Conservation (phyloP, 2,888 invertebrate species). For the Drosophila flavopinicola region DNA sequence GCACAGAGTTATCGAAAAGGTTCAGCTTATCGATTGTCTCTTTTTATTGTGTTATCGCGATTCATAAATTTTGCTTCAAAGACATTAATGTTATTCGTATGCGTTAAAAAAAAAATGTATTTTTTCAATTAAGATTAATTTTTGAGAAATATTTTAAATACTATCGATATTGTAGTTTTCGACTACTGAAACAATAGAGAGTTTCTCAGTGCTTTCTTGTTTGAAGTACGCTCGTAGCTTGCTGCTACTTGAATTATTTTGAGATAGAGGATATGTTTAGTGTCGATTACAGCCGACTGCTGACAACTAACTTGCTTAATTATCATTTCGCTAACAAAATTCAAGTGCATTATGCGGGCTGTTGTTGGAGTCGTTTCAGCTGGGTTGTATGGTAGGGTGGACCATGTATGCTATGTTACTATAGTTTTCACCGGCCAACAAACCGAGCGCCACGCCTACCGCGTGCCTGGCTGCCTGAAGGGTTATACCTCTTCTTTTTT, state of each 20-base stretch:
- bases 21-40: background rate
- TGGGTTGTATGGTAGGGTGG: background rate
- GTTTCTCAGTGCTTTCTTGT: no score
- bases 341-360: constrained; percentile 42
- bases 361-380: constrained; percentile 9
- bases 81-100: no score
- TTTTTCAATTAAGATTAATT: no score
- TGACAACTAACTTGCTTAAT: constrained; percentile 36
- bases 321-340: constrained; percentile 46
- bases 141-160: no score
- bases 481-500: constrained; percentile 1
- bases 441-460: constrained; percentile 21
- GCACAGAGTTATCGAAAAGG: no score
- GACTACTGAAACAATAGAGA: no score
- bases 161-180: no score
- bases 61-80: background rate
- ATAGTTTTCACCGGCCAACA: constrained; percentile 54
- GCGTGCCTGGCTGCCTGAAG: background rate
- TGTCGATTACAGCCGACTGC: background rate
- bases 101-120: no score
- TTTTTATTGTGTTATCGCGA: background rate
- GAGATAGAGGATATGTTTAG: constrained; percentile 6
- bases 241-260: background rate
- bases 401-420: constrained; percentile 47
- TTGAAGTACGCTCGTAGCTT: background rate